These are phyloP conservation scores for Menura novaehollandiae DNA, from an alignment of 2,113 vertebrate species.

Conservation along the genomic window DNA sequence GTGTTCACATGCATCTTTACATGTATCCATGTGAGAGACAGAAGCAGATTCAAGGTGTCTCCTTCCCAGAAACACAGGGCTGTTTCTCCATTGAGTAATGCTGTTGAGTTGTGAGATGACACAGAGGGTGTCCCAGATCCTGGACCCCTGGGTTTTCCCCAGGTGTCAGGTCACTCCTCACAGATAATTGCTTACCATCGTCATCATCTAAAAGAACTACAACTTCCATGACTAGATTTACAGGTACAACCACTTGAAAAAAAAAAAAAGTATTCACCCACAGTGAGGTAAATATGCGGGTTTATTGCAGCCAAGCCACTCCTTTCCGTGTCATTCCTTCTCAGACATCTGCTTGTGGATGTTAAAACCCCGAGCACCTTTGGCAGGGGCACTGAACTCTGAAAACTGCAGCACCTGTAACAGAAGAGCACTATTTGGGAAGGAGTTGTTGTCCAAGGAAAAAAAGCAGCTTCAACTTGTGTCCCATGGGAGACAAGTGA, in stretches of 20 bases:
- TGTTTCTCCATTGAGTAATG: neutral
- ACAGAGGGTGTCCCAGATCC: neutral
- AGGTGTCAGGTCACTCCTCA: neutral
- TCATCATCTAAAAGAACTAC: neutral
- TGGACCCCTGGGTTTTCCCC: conserved; percentile 37
- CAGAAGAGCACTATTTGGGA: neutral
- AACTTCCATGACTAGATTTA: conserved; percentile 42
- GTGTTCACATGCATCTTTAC: neutral
- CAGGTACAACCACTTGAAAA: conserved; percentile 55
- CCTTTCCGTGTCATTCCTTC: conserved; percentile 45
- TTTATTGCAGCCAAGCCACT: conserved; percentile 66
- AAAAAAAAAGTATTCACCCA: neutral
- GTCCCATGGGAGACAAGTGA: conserved; percentile 21
- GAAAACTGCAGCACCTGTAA: conserved; percentile 1
- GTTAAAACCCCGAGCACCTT: conserved; percentile 33
- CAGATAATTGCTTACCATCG: conserved; percentile 5
- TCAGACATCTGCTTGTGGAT: conserved; percentile 22
- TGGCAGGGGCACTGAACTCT: neutral
- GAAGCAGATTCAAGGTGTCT: neutral
- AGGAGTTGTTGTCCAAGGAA: neutral
- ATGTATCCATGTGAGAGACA: neutral
- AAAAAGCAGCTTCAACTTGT: conserved; percentile 14
- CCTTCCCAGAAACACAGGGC: neutral
- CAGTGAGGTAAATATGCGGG: conserved; percentile 7
- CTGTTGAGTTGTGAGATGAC: neutral